phyloP scores from a whole-genome alignment of 2,113 vertebrate species.

The Cariama cristata region DNA sequence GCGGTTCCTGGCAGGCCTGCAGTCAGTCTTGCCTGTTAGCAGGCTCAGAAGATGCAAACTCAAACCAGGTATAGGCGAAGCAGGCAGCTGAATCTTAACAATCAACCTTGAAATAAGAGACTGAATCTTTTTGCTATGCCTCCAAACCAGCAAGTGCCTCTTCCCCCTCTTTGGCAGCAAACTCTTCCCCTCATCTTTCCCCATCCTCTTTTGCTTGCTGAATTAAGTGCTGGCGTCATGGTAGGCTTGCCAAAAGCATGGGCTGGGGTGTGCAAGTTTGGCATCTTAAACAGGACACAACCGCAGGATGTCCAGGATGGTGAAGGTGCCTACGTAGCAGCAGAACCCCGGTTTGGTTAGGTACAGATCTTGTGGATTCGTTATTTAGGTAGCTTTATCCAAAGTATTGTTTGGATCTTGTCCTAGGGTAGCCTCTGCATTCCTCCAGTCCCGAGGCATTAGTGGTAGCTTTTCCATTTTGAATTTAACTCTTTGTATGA shows the following conservation, averaged over 20 bases:
- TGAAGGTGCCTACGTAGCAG: not conserved
- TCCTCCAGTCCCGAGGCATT: not conserved
- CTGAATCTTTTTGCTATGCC: not conserved
- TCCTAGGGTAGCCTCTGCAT: not conserved
- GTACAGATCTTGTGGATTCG: not conserved
- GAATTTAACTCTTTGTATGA: not conserved
- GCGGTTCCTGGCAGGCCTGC: not conserved
- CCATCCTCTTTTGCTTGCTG: not conserved
- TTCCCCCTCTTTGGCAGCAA: not conserved
- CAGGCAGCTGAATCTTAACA: not conserved
- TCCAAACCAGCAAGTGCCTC: not conserved
- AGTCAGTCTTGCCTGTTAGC: not conserved
- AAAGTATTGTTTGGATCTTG: not conserved
- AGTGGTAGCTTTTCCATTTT: not conserved
- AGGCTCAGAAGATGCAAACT: not conserved
- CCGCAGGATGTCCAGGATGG: accelerated
- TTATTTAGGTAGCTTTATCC: not conserved
- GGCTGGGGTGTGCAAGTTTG: not conserved
- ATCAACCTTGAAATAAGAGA: not conserved
- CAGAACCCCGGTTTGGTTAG: not conserved
- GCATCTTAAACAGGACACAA: not conserved
- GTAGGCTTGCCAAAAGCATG: not conserved
- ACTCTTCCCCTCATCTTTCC: not conserved
- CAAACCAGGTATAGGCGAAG: not conserved
- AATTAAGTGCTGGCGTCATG: not conserved